Conservation (phyloP, 2,113 vertebrate genomes). For the Myanophis thanlyinensis region DNA sequence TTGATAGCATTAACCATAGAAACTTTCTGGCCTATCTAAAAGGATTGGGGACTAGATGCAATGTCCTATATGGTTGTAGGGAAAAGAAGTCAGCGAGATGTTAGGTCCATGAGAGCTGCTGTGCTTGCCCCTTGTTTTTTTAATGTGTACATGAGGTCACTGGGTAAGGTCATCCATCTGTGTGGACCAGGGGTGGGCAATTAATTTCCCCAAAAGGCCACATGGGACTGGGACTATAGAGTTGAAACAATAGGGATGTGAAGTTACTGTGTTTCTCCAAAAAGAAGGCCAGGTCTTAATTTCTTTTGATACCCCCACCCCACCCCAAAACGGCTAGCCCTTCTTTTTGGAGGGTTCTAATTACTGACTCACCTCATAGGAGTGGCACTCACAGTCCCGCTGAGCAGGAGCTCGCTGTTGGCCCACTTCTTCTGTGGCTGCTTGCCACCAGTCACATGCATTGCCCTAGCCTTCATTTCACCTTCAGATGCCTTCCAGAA, state of each 20-base stretch:
- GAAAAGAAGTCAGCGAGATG: neutral
- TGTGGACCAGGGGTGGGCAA: neutral
- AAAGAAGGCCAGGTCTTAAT: no score
- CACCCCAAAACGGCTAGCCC: no score
- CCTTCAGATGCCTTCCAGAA: no score
- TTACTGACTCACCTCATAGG: no score
- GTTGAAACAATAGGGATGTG: neutral
- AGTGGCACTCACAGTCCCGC: no score
- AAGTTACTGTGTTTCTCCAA: no score
- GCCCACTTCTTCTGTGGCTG: no score
- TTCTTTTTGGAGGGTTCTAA: no score
- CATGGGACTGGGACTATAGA: neutral
- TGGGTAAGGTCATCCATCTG: neutral
- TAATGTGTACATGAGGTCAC: neutral
- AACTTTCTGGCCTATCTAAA: neutral
- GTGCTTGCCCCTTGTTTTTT: neutral
- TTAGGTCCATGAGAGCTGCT: neutral
- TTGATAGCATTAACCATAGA: neutral
- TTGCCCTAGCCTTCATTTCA: no score
- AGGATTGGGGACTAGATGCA: neutral
- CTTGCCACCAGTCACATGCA: no score
- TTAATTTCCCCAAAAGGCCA: neutral
- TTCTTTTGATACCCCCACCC: no score
- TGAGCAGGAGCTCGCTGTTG: no score
- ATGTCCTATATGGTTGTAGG: neutral